phyloP scores from a whole-genome alignment of 1,140 invertebrate species.

The Paraescarpia echinospica region DNA sequence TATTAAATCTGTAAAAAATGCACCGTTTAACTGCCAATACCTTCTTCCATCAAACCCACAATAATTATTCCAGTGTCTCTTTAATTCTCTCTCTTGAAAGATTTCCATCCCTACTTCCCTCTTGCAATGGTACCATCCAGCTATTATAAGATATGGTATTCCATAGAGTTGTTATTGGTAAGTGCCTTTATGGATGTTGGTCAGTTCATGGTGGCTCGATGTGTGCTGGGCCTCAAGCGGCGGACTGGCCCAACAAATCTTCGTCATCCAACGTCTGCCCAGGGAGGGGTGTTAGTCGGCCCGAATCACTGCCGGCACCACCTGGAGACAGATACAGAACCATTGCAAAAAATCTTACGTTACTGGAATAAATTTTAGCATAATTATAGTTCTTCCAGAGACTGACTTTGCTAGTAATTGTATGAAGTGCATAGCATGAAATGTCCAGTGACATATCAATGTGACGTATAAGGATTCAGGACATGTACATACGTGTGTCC shows the following conservation, averaged over 20 bases:
- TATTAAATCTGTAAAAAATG: too few species aligned
- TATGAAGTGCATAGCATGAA: background rate
- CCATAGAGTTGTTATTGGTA: background rate
- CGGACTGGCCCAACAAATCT: background rate
- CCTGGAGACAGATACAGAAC: background rate
- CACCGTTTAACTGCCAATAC: too few species aligned
- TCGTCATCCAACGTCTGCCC: background rate
- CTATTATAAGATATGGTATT: background rate
- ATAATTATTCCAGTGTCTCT: background rate
- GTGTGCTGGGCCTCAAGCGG: background rate
- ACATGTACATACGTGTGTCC: too few species aligned
- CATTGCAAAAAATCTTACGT: background rate
- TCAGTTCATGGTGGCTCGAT: background rate
- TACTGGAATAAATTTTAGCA: background rate
- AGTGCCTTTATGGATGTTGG: background rate
- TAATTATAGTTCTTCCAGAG: background rate
- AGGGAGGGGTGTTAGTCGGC: background rate
- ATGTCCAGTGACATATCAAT: too few species aligned
- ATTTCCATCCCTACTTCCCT: background rate
- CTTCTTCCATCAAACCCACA: too few species aligned
- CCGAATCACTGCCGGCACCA: background rate
- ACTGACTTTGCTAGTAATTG: background rate
- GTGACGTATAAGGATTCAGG: too few species aligned
- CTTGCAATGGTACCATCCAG: background rate
- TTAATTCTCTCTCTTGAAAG: background rate